phyloP scores from a whole-genome alignment of 2,113 vertebrate genomes.

The Pseudolaguvia tuberculata region DNA sequence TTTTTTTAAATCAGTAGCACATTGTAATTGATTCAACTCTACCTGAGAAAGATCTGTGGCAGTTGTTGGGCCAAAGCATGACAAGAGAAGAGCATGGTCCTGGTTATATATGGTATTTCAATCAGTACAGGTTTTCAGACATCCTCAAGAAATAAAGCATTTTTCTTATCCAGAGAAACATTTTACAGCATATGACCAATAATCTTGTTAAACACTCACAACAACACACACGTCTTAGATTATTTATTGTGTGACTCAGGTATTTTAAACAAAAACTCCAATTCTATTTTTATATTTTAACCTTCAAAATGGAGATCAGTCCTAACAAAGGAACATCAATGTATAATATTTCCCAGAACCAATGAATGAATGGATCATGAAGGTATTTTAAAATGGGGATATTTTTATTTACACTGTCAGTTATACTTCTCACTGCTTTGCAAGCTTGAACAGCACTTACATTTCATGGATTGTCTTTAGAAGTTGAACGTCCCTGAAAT shows the following conservation, averaged over 20 bases:
- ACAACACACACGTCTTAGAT: slow-evolving; percentile 9
- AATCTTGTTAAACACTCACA: slow-evolving; percentile 20
- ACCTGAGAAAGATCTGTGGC: slow-evolving; percentile 49
- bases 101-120: background rate
- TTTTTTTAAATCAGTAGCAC: slow-evolving; percentile 46
- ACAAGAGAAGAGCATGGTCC: too few relatives aligned
- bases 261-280: slow-evolving; percentile 31
- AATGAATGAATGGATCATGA: background rate
- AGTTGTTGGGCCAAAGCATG: slow-evolving; percentile 36
- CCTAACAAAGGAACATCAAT: background rate
- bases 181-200: slow-evolving; percentile 2
- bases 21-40: slow-evolving; percentile 38
- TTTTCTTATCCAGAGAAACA: background rate
- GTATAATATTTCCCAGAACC: background rate
- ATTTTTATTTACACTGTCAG: slow-evolving; percentile 23
- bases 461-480: slow-evolving; percentile 12
- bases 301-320: background rate
- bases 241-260: slow-evolving; percentile 20
- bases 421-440: slow-evolving; percentile 3
- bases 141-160: background rate
- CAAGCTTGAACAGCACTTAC: slow-evolving; percentile 3
- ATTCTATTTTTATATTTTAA: slow-evolving; percentile 11
- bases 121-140: background rate
- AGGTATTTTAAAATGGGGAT: background rate
- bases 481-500: slow-evolving; percentile 6